Base-by-base conservation (phyloP, 2,888 invertebrate genomes). In the Diaphora mendica region DNA sequence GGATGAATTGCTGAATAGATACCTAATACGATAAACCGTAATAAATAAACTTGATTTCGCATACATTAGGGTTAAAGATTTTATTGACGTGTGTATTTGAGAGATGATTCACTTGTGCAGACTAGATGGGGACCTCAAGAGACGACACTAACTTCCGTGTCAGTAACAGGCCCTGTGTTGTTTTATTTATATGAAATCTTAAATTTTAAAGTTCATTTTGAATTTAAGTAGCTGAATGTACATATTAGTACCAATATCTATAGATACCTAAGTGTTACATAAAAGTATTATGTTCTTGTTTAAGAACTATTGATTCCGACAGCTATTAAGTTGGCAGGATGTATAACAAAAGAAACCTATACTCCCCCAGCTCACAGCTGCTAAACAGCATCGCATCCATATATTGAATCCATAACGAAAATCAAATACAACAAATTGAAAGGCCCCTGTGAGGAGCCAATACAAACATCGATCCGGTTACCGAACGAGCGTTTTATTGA, bases 351-450 rank as follows among this genome's bases (percentile, higher is more conserved):
- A 59, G 42, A 66, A 67, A 33, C 20, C 64, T 44, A 17, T 67
- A 26, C 26, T 35, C 35, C 55, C 64, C 23, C 64, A n/a, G 64
- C 23, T 35, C 35, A 42, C 70, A 68, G 67, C 71, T 71, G 62
- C 59, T 75, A 26, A 59, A 69, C 69, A 75, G 39, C 42, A 67
- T 55, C 71, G 72, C 68, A 44, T 67, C 20, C 39, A 64, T 68
- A 65, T 51, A 73, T 82, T 83, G 85, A 83, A 84, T 85, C 83
- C 78, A 89, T 88, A 90, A 88, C 86, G 88, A 89, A 91, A 90
- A 92, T 90, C 91, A 92, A 93, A 92, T 88, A 92, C 84, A 90
- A 88, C 89, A 91, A 92, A 92, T 92, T 92, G 92, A 90, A 92
- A 91, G 86, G 87, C 86, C 86, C 87, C 87, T 35, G 87, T 85